Conservation (phyloP, 2,797 vertebrate genomes). For the Rhyacichthys aspro region DNA sequence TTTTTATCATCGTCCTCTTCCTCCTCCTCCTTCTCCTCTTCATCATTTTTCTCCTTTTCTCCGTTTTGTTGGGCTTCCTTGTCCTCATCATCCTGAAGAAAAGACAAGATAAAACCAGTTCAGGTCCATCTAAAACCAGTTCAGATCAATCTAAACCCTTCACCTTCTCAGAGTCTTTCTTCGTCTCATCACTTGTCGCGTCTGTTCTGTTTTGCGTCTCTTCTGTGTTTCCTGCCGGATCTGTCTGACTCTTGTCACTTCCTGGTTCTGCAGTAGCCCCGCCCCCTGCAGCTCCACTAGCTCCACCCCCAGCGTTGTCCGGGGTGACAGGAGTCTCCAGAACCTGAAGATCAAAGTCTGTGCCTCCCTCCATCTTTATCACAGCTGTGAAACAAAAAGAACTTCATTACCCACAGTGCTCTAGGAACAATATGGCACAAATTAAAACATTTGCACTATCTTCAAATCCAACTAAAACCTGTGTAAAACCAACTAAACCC, state of each 20-base stretch:
- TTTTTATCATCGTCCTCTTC: conserved; percentile 4
- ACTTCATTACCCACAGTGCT: conserved; percentile 21
- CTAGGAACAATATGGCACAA: no score
- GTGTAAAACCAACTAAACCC: no score
- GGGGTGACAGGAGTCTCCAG: conserved; percentile 70
- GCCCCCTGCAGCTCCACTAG: not conserved
- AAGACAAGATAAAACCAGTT: not conserved
- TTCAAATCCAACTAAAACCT: no score
- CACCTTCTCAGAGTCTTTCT: conserved; percentile 30
- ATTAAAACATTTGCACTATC: no score
- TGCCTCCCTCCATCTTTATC: conserved; percentile 94
- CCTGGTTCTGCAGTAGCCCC: not conserved
- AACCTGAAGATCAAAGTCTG: conserved; percentile 87
- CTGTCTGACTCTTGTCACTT: not conserved
- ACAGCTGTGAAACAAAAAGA: conserved; percentile 77
- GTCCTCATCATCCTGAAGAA: conserved; percentile 13
- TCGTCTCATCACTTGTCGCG: not conserved
- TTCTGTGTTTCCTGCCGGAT: not conserved
- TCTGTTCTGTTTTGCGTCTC: not conserved
- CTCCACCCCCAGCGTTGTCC: conserved; percentile 71
- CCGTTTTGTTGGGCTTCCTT: conserved; percentile 44
- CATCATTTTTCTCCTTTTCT: conserved; percentile 26
- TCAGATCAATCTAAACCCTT: not conserved
- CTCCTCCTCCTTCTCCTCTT: conserved; percentile 10
- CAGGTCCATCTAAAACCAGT: no score